Conservation (phyloP, 1,140 invertebrate genomes). For the Agrypnia vestita region DNA sequence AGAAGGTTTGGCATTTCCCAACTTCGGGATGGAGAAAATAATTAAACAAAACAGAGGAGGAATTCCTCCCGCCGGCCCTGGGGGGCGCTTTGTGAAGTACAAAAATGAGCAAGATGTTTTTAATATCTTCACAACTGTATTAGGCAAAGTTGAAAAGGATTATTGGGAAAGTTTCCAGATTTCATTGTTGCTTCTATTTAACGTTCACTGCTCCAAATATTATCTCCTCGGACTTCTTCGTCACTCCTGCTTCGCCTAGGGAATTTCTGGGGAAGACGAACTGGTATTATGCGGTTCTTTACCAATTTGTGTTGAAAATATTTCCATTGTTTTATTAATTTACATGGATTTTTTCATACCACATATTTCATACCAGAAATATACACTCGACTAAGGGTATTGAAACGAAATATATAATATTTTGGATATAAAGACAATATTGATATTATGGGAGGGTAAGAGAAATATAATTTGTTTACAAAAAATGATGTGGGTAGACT, state of each 20-base stretch:
- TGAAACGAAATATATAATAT: too few species aligned
- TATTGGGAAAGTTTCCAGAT: conserved; percentile 61
- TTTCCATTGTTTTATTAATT: too few species aligned
- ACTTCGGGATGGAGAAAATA: conserved; percentile 57
- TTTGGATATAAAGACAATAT: too few species aligned
- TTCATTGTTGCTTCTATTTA: conserved; percentile 61
- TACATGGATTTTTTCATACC: background rate
- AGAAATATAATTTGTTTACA: too few species aligned
- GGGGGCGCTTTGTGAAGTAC: conserved; percentile 56
- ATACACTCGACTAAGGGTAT: too few species aligned
- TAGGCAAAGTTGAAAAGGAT: conserved; percentile 61
- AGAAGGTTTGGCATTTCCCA: conserved; percentile 56
- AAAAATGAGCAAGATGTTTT: conserved; percentile 62
- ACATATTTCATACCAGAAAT: background rate
- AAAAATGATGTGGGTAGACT: too few species aligned
- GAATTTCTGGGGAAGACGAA: background rate
- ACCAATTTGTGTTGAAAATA: background rate
- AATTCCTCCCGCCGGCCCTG: conserved; percentile 52
- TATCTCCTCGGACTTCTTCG: conserved; percentile 17
- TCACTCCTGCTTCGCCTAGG: background rate
- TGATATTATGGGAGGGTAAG: too few species aligned
- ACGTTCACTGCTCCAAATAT: conserved; percentile 43
- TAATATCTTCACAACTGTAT: conserved; percentile 62
- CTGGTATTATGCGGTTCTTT: background rate
- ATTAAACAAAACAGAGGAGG: conserved; percentile 61